Conservation (phyloP, 2,797 vertebrate genomes). For the Syndactyla subalaris region DNA sequence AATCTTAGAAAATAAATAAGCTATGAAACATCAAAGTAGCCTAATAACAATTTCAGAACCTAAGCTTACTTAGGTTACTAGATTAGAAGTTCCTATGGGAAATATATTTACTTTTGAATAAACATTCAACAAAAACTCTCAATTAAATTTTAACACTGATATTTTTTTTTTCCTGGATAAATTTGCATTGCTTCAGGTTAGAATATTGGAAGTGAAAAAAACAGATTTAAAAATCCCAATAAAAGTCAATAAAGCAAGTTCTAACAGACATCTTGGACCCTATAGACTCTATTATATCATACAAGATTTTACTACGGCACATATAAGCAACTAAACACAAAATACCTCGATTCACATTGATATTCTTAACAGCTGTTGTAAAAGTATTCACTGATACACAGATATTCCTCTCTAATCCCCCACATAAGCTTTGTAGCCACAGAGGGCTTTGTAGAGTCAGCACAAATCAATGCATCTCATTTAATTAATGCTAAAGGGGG, state of each 20-base stretch:
- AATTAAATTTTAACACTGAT: not conserved
- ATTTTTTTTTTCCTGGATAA: not conserved
- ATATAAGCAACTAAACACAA: slow-evolving; percentile 37
- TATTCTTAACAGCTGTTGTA: slow-evolving; percentile 42
- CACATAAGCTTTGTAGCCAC: slow-evolving; percentile 53
- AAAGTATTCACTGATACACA: slow-evolving; percentile 32
- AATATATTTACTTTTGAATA: not conserved
- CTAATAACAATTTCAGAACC: not conserved
- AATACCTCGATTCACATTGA: slow-evolving; percentile 34
- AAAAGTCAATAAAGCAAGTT: not conserved
- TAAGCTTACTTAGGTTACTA: not conserved
- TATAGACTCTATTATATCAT: not conserved
- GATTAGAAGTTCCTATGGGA: not conserved
- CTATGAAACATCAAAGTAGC: not conserved
- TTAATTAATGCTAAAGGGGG: slow-evolving; percentile 73
- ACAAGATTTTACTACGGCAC: not conserved
- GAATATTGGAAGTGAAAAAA: not conserved
- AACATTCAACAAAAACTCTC: not conserved
- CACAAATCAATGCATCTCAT: slow-evolving; percentile 68
- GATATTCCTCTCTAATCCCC: slow-evolving; percentile 43
- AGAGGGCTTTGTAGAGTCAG: slow-evolving; percentile 57
- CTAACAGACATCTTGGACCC: not conserved
- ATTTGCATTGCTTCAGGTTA: not conserved
- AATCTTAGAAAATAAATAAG: not conserved
- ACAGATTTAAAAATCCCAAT: not conserved